phyloP scores from a whole-genome alignment of 2,888 invertebrate genomes.

The Margaritifera margaritifera region DNA sequence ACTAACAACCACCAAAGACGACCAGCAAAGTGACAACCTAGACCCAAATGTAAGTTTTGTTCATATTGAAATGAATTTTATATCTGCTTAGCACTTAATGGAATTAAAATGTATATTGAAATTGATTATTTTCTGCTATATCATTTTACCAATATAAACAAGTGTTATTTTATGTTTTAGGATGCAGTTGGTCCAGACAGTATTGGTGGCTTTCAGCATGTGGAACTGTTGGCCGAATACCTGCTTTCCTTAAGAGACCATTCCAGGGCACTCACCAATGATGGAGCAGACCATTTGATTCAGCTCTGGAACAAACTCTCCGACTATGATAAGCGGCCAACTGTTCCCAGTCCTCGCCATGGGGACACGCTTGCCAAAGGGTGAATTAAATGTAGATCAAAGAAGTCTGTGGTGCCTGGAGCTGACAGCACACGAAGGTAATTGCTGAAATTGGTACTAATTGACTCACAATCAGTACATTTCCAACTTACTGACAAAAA shows the following conservation, averaged over 20 bases:
- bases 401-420: constrained; percentile 12
- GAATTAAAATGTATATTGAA: neutral
- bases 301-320: constrained; percentile 13
- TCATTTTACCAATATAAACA: neutral
- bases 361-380: constrained; percentile 2
- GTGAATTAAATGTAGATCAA: neutral
- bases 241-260: constrained; percentile 6
- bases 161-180: constrained; percentile 8
- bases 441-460: no score
- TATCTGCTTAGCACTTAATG: no score
- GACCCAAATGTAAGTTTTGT: neutral
- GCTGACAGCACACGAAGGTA: constrained; percentile 20
- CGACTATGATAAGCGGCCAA: constrained; percentile 12
- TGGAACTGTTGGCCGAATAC: constrained; percentile 7
- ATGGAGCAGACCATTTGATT: constrained; percentile 13
- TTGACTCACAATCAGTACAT: neutral
- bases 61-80: neutral
- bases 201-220: constrained; percentile 9
- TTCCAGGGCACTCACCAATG: constrained; percentile 1
- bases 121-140: neutral
- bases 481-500: neutral
- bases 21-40: neutral
- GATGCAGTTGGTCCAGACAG: constrained; percentile 18
- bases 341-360: constrained; percentile 9
- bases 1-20: neutral